phyloP scores from a whole-genome alignment of 2,113 vertebrate species.

The Urocolius indicus region DNA sequence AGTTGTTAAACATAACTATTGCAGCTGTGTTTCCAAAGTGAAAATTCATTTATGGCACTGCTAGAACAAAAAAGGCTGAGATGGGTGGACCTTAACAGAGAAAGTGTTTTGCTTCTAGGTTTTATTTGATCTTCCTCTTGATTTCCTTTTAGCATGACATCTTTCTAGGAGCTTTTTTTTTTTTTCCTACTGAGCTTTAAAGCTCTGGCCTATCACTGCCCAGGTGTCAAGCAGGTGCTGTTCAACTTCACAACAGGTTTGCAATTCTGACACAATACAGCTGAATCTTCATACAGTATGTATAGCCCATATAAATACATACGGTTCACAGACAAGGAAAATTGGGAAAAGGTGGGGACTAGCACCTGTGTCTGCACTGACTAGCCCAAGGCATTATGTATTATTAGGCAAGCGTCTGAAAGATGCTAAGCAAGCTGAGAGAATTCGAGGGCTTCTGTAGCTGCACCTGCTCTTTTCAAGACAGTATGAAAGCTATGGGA shows the following conservation, averaged over 20 bases:
- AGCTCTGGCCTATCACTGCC: neutral
- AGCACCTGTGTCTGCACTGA: constrained; percentile 9
- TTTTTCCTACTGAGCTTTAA: neutral
- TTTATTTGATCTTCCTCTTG: constrained; percentile 37
- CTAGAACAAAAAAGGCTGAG: neutral
- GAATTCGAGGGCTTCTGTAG: neutral
- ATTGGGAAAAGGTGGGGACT: neutral
- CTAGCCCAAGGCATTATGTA: neutral
- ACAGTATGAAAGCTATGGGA: neutral
- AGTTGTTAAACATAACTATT: neutral
- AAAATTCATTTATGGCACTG: neutral
- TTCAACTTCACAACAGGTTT: neutral
- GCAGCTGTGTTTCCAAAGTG: neutral
- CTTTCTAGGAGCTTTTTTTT: neutral
- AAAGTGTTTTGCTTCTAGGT: neutral
- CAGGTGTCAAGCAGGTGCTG: constrained; percentile 42
- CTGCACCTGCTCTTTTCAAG: neutral
- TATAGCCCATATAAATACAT: neutral
- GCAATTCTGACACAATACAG: neutral
- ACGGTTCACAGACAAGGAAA: neutral
- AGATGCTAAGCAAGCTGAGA: neutral
- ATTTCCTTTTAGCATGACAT: neutral
- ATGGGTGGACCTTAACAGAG: neutral
- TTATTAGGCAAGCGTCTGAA: neutral
- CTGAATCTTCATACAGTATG: neutral